These are phyloP conservation scores for Catocala fraxini DNA, from an alignment of 2,888 invertebrate genomes.

Conservation along the genomic window DNA sequence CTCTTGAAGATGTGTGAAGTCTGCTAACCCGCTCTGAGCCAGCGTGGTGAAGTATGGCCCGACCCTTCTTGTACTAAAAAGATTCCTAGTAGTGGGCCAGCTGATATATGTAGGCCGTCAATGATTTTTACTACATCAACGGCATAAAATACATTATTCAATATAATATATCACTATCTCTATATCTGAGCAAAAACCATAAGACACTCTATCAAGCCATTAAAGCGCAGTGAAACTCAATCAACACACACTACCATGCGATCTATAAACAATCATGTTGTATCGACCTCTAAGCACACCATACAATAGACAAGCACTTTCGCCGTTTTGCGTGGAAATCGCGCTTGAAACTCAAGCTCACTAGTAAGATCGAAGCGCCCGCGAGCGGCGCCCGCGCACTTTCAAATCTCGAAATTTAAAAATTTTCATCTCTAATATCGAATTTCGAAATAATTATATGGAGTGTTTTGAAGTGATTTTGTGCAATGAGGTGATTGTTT, in stretches of 20 bases:
- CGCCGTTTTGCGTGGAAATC: conserved; percentile 76
- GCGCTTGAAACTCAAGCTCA: conserved; percentile 67
- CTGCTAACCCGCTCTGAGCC: too few species aligned
- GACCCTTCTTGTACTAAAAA: too few species aligned
- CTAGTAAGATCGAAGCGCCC: conserved; percentile 64
- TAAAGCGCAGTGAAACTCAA: conserved; percentile 22
- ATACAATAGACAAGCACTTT: conserved; percentile 66
- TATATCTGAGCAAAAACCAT: too few species aligned
- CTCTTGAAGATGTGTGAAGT: too few species aligned
- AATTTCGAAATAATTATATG: conserved; percentile 28
- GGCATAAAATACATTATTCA: too few species aligned
- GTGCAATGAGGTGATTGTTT: conserved; percentile 47
- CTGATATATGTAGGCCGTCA: too few species aligned
- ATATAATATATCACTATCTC: too few species aligned
- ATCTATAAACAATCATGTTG: conserved; percentile 30
- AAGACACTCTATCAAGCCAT: background rate
- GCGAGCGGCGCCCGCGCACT: conserved; percentile 65
- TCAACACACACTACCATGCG: conserved; percentile 8
- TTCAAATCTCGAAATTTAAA: conserved; percentile 22
- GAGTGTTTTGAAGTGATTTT: conserved; percentile 27
- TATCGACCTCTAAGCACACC: conserved; percentile 30
- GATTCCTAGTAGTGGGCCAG: too few species aligned
- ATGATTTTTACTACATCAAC: background rate
- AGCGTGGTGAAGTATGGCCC: too few species aligned
- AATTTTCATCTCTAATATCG: conserved; percentile 19